Evolutionary conservation across 1,140 invertebrate genomes (phyloP).

Genomic region (Drosophila ercepeae): DNA sequence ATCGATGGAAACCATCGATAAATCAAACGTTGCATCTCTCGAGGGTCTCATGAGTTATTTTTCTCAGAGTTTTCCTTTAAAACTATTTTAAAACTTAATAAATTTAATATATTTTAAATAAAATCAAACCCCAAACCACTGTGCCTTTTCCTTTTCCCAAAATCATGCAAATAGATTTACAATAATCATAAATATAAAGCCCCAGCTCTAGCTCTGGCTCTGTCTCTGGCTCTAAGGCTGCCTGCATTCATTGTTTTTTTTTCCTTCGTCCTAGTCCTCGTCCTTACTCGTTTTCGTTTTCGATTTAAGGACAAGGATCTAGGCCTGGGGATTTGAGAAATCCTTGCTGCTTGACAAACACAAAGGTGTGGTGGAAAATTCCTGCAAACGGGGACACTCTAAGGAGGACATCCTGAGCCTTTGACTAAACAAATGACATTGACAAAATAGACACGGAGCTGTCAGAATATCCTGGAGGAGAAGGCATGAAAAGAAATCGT

Average conservation of each 20-base stretch:
- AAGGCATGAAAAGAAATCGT: slow-evolving; percentile 72
- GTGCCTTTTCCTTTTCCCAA: slow-evolving; percentile 15
- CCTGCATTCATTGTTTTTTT: no score
- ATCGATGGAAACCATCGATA: not conserved
- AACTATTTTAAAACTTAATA: no score
- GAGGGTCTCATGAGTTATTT: not conserved
- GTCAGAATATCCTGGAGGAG: not conserved
- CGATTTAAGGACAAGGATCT: not conserved
- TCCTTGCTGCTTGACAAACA: slow-evolving; percentile 20
- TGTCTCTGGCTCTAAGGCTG: slow-evolving; percentile 31
- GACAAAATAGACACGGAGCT: slow-evolving; percentile 66
- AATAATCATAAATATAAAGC: slow-evolving; percentile 75
- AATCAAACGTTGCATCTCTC: slow-evolving; percentile 2
- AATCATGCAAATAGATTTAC: slow-evolving; percentile 74
- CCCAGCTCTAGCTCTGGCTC: no score
- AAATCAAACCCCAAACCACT: not conserved
- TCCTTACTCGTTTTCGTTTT: not conserved
- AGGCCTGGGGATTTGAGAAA: slow-evolving; percentile 14
- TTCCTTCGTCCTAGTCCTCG: no score
- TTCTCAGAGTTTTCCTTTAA: no score
- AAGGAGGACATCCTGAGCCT: slow-evolving; percentile 44
- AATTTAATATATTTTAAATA: not conserved
- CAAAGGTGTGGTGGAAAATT: slow-evolving; percentile 25
- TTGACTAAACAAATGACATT: slow-evolving; percentile 74
- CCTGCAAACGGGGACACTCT: slow-evolving; percentile 9